Evolutionary conservation across 2,113 vertebrate species (phyloP).

Genomic region (Elephantulus edwardii): DNA sequence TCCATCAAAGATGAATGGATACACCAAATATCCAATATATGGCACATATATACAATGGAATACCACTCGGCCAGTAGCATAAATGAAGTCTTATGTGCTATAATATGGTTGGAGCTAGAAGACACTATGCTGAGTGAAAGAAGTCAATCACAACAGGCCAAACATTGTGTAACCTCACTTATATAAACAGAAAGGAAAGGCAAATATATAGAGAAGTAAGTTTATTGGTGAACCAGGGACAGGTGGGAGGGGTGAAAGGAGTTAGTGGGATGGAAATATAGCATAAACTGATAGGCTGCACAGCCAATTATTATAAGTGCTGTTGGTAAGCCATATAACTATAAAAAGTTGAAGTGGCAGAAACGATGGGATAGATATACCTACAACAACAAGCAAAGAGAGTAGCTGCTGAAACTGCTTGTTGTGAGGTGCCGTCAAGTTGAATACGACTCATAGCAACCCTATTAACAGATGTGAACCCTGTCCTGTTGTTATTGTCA

Average conservation of each 20-base stretch:
- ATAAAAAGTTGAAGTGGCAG: background rate
- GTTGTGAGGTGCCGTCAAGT: too few relatives aligned
- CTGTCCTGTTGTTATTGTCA: too few relatives aligned
- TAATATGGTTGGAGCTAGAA: background rate
- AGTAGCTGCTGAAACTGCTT: too few relatives aligned
- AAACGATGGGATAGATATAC: background rate
- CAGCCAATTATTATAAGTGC: background rate
- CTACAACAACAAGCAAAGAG: background rate
- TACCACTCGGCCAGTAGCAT: too few relatives aligned
- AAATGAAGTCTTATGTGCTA: too few relatives aligned
- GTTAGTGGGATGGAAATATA: background rate
- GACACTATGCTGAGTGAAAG: background rate
- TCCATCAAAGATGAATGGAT: too few relatives aligned
- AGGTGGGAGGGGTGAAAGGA: background rate
- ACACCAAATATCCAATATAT: too few relatives aligned
- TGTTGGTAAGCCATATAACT: background rate
- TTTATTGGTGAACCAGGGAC: background rate
- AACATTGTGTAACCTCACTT: background rate
- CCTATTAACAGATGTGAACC: too few relatives aligned
- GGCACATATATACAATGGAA: too few relatives aligned
- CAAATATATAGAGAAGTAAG: background rate
- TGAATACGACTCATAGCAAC: too few relatives aligned
- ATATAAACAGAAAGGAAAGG: background rate
- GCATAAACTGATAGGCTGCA: background rate
- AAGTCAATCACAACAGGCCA: background rate